Evolutionary conservation across 2,797 vertebrate genomes (phyloP).

Genomic region (Sebastolobus alascanus): DNA sequence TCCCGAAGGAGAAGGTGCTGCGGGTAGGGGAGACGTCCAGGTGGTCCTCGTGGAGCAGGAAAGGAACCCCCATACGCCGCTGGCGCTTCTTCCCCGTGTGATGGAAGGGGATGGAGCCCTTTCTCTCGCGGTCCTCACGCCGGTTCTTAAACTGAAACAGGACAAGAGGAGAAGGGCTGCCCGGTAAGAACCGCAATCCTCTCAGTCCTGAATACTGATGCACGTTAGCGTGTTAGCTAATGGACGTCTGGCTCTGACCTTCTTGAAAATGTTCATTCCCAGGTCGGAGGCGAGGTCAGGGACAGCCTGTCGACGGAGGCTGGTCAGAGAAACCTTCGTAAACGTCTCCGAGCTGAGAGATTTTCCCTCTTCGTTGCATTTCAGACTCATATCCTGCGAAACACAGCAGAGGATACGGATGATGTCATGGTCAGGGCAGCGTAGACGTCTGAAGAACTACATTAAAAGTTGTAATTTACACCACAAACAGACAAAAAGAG

Average conservation of each 20-base stretch:
- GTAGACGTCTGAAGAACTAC: neutral
- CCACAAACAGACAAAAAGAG: neutral
- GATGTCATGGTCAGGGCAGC: neutral
- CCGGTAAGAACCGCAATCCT: neutral
- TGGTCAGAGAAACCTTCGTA: constrained; percentile 94
- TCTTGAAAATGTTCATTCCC: constrained; percentile 98
- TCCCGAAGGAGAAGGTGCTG: constrained; percentile 97
- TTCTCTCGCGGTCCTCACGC: constrained; percentile 95
- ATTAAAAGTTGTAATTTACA: neutral
- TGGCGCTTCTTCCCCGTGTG: constrained; percentile 95
- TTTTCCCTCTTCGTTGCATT: constrained; percentile 96
- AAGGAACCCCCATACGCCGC: constrained; percentile 95
- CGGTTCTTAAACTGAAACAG: constrained; percentile 93
- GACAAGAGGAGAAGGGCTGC: neutral
- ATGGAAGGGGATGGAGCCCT: constrained; percentile 97
- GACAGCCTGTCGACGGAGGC: constrained; percentile 93
- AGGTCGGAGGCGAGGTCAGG: constrained; percentile 97
- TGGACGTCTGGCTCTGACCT: constrained; percentile 80
- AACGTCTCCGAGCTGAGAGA: constrained; percentile 95
- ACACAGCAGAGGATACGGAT: constrained; percentile 17
- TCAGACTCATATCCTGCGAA: constrained; percentile 94
- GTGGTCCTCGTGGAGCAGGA: constrained; percentile 96
- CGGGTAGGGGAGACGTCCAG: constrained; percentile 97
- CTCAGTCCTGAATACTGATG: neutral
- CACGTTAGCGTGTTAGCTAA: neutral